Percentiles rank a stretch among this genome's conserved stretches.
Conservation (phyloP, 2,888 invertebrate species). For the Elegia similella region DNA sequence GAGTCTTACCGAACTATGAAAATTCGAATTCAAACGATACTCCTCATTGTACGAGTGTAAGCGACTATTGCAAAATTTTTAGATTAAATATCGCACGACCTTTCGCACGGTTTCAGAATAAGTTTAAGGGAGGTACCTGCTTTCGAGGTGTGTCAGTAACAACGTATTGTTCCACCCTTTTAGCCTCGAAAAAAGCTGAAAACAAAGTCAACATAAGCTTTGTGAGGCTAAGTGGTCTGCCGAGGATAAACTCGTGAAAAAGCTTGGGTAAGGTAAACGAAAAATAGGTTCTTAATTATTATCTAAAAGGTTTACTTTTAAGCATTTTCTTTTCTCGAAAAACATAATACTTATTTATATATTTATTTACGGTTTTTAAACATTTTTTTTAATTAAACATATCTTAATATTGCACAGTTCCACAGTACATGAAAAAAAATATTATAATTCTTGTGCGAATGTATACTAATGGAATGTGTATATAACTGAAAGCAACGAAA, state of each 20-base stretch:
- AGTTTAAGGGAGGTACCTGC: background rate
- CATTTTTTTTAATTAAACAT: no score
- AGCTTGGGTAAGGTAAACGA: background rate
- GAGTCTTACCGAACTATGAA: no score
- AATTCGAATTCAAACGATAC: no score
- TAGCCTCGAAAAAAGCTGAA: conserved; percentile 30
- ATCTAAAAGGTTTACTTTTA: no score
- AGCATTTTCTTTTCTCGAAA: no score
- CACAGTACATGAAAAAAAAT: no score
- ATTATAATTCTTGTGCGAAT: no score
- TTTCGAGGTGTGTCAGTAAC: conserved; percentile 16
- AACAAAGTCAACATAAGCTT: conserved; percentile 41
- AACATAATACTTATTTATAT: no score
- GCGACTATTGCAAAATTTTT: background rate
- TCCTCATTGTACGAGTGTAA: background rate
- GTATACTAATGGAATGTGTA: no score
- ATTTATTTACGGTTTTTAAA: no score
- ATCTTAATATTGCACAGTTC: no score
- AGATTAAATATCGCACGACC: background rate
- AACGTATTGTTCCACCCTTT: conserved; percentile 30
- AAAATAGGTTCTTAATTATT: background rate
- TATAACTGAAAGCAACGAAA: no score
- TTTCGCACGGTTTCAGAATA: conserved; percentile 17
- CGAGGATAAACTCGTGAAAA: background rate
- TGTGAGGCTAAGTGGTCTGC: conserved; percentile 24